A percentile compares a stretch with the other conserved stretches of the same genome.
phyloP scores from a whole-genome alignment of 2,797 vertebrate species.

The Apodemus agrarius region DNA sequence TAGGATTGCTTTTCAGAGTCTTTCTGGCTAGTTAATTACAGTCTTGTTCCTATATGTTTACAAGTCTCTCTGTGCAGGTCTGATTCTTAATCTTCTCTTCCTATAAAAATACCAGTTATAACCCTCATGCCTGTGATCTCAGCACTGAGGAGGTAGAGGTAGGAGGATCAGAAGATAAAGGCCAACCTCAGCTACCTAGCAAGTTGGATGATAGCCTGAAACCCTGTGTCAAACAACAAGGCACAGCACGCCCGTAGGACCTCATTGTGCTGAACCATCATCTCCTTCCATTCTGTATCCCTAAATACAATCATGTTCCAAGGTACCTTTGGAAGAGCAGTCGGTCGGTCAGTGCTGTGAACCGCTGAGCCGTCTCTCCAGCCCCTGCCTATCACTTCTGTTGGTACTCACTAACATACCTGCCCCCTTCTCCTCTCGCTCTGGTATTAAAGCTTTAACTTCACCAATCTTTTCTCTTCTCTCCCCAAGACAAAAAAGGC shows the following conservation, averaged over 20 bases:
- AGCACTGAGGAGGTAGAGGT: not conserved
- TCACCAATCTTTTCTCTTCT: not conserved
- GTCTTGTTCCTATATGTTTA: constrained; percentile 15
- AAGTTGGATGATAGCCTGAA: not conserved
- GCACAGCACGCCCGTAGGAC: not conserved
- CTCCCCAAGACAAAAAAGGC: not conserved
- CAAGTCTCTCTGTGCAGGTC: not conserved
- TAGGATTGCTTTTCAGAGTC: not conserved
- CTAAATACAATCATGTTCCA: not conserved
- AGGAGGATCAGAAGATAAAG: not conserved
- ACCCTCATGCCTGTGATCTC: not conserved
- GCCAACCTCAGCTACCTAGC: not conserved
- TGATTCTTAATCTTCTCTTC: not conserved
- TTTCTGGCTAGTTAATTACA: not conserved
- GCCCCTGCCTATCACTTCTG: not conserved
- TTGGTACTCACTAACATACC: not conserved
- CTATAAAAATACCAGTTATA: not conserved
- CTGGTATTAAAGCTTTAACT: not conserved
- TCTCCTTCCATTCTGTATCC: not conserved
- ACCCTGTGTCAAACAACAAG: not conserved
- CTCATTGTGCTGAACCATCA: not conserved
- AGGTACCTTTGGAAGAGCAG: not conserved
- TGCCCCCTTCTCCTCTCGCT: too few species aligned
- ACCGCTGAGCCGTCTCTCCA: not conserved
- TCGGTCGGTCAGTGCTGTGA: not conserved